Conservation (phyloP, 2,113 vertebrate genomes). For the Centrocercus urophasianus region DNA sequence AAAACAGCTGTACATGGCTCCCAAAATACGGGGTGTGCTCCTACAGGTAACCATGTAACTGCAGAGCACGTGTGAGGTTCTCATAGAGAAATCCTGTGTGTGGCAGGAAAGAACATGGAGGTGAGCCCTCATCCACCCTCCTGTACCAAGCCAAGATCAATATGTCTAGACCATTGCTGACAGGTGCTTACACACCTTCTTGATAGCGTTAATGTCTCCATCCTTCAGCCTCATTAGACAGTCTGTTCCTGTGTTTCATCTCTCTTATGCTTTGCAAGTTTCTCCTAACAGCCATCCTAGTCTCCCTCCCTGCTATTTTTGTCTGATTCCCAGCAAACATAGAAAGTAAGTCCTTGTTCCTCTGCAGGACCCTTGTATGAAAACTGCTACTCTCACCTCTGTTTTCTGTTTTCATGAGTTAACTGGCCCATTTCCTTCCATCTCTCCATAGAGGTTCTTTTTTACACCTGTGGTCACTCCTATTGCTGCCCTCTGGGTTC, state of each 20-base stretch:
- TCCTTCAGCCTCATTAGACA: not conserved
- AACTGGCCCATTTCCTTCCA: not conserved
- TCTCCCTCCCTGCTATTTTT: not conserved
- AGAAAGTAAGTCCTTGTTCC: not conserved
- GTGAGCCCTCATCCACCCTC: not conserved
- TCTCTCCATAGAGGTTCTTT: not conserved
- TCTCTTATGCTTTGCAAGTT: not conserved
- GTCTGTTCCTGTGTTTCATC: not conserved
- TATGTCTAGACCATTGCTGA: not conserved
- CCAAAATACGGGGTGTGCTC: not conserved
- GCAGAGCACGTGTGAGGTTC: not conserved
- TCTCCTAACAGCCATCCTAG: not conserved
- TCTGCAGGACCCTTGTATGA: not conserved
- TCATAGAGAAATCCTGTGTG: not conserved
- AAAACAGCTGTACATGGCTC: not conserved
- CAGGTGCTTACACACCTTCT: not conserved
- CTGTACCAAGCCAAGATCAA: not conserved
- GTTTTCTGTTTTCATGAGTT: rapidly evolving
- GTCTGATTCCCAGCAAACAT: not conserved
- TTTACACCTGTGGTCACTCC: not conserved
- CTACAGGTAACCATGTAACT: not conserved
- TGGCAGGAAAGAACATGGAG: not conserved
- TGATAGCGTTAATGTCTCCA: not conserved
- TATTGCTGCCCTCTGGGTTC: not conserved
- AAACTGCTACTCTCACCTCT: not conserved